These are phyloP conservation scores for Smittia aterrima DNA, from an alignment of 2,888 invertebrate species.

Conservation along the genomic window DNA sequence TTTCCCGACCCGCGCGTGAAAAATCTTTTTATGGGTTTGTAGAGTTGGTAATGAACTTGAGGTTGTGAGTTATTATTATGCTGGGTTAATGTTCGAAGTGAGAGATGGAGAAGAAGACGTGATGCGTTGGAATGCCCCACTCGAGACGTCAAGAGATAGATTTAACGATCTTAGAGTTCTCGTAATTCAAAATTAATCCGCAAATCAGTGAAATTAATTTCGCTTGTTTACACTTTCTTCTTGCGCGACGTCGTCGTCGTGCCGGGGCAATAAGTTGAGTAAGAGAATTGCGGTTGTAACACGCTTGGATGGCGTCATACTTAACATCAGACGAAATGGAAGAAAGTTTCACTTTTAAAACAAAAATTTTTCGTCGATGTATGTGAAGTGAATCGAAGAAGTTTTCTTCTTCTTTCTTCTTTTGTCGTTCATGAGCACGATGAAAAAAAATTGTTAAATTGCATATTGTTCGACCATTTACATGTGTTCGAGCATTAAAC, in stretches of 20 bases:
- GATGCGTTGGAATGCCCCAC: too few species aligned
- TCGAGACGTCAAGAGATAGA: too few species aligned
- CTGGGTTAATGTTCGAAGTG: conserved; percentile 13
- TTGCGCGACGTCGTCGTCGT: not conserved
- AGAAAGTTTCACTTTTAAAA: conserved; percentile 13
- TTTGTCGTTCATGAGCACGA: not conserved
- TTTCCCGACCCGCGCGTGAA: not conserved
- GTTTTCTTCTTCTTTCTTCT: not conserved
- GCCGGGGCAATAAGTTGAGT: not conserved
- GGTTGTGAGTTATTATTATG: conserved; percentile 12
- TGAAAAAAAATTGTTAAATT: not conserved
- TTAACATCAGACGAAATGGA: not conserved
- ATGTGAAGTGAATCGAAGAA: not conserved
- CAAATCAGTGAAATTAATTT: not conserved
- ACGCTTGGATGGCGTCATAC: not conserved
- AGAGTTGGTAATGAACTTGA: conserved; percentile 23
- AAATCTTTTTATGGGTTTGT: not conserved
- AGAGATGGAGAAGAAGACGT: not conserved
- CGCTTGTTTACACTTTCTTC: not conserved
- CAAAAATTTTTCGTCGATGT: too few species aligned
- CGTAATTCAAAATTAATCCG: conserved; percentile 15
- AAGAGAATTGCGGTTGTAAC: not conserved
- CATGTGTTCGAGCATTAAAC: conserved; percentile 1
- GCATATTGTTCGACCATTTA: not conserved
- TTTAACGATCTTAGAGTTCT: not conserved